Evolutionary conservation across 1,140 invertebrate species (phyloP).

Genomic region (Lanistes nyassanus): DNA sequence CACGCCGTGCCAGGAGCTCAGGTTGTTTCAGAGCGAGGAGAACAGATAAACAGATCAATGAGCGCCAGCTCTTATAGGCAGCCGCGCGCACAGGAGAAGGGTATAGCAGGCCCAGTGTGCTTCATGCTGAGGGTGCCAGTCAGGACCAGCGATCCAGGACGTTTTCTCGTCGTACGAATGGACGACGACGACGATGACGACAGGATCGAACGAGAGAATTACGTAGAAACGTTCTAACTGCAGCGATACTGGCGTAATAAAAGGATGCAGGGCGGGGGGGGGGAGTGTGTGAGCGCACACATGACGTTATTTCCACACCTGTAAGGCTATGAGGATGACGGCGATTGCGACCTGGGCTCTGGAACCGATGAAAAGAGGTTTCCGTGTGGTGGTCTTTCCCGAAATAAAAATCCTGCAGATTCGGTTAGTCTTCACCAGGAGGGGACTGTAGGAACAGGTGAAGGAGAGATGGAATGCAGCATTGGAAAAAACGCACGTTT

Average conservation of each 20-base stretch:
- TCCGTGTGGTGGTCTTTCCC: conserved; percentile 63
- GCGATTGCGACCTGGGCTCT: conserved; percentile 25
- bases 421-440: conserved; percentile 85
- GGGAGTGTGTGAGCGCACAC: too few species aligned
- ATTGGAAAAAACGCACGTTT: conserved; percentile 79
- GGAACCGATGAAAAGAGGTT: conserved; percentile 22
- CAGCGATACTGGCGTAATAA: not conserved
- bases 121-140: too few species aligned
- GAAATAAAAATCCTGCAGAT: conserved; percentile 92
- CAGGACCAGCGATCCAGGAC: too few species aligned
- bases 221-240: not conserved
- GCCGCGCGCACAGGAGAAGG: too few species aligned
- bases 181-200: too few species aligned
- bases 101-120: too few species aligned
- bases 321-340: conserved; percentile 3
- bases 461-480: conserved; percentile 77
- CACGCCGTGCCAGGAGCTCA: too few species aligned
- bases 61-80: too few species aligned
- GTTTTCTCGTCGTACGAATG: too few species aligned
- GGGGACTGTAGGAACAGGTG: conserved; percentile 80
- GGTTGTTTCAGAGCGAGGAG: too few species aligned
- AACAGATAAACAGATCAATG: too few species aligned
- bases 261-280: too few species aligned
- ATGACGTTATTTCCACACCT: conserved; percentile 4
- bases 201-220: not conserved